Evolutionary conservation across 2,113 vertebrate species (phyloP).

Genomic region (Coreoperca whiteheadi): DNA sequence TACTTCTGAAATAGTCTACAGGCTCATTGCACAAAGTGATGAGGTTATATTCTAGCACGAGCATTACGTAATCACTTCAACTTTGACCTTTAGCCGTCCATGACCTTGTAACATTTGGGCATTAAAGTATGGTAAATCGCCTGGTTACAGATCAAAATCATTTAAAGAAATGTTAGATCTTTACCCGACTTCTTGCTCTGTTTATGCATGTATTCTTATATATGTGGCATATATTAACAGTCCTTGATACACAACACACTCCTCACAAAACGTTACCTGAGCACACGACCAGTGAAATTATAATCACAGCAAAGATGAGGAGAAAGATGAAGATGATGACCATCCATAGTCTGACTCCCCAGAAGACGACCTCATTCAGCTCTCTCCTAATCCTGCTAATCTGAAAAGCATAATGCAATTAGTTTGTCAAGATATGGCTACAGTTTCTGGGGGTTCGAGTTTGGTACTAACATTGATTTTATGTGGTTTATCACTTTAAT

Average conservation of each 20-base stretch:
- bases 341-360: slow-evolving; percentile 71
- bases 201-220: neutral
- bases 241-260: neutral
- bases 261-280: slow-evolving; percentile 60
- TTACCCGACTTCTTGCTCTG: neutral
- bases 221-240: neutral
- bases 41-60: neutral
- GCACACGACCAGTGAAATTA: slow-evolving; percentile 55
- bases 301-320: slow-evolving; percentile 38
- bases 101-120: neutral
- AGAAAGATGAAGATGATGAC: slow-evolving; percentile 41
- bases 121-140: neutral
- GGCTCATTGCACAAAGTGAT: neutral
- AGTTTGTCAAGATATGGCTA: neutral
- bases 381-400: neutral
- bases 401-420: slow-evolving; percentile 28
- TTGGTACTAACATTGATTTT: neutral
- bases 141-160: neutral
- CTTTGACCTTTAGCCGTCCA: neutral
- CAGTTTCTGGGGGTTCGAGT: neutral
- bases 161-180: neutral
- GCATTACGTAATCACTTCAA: neutral
- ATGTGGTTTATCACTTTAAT: no score
- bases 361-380: slow-evolving; percentile 50
- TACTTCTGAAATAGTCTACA: neutral